These are phyloP conservation scores for Uloborus diversus DNA, from an alignment of 1,140 invertebrate species.

Conservation along the genomic window DNA sequence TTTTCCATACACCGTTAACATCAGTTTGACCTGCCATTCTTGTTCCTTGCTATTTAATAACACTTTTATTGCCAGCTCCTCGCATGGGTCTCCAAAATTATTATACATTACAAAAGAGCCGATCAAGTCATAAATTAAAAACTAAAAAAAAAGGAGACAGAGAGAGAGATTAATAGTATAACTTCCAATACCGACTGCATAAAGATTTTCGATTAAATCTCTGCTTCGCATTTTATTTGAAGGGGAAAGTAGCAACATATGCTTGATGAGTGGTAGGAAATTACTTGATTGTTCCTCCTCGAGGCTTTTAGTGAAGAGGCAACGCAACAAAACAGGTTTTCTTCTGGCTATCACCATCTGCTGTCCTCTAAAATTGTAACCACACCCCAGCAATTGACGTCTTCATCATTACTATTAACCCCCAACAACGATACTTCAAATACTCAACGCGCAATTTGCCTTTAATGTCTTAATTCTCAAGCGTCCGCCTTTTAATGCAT, in stretches of 20 bases:
- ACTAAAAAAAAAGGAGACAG: no score
- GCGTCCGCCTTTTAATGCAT: background rate
- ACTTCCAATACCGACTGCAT: no score
- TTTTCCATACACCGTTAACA: background rate
- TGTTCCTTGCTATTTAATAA: no score
- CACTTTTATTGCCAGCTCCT: no score
- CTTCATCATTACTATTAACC: constrained; percentile 51
- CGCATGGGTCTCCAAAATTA: no score
- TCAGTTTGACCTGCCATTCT: background rate
- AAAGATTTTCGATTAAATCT: no score
- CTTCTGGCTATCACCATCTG: constrained; percentile 28
- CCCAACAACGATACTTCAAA: constrained; percentile 43
- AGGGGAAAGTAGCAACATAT: background rate
- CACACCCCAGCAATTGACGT: constrained; percentile 49
- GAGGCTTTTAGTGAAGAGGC: background rate
- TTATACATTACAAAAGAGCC: no score
- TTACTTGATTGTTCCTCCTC: background rate
- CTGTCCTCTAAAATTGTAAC: background rate
- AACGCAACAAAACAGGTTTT: background rate
- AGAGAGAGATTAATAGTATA: no score
- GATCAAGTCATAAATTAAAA: no score
- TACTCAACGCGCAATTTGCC: constrained; percentile 44
- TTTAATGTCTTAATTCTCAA: constrained; percentile 35
- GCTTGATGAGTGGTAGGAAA: background rate
- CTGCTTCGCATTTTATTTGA: no score